Percentiles rank a stretch among this genome's conserved stretches.
These are phyloP conservation scores for Lasioglossum calceatum DNA, from an alignment of 2,888 invertebrate genomes.

Conservation along the genomic window DNA sequence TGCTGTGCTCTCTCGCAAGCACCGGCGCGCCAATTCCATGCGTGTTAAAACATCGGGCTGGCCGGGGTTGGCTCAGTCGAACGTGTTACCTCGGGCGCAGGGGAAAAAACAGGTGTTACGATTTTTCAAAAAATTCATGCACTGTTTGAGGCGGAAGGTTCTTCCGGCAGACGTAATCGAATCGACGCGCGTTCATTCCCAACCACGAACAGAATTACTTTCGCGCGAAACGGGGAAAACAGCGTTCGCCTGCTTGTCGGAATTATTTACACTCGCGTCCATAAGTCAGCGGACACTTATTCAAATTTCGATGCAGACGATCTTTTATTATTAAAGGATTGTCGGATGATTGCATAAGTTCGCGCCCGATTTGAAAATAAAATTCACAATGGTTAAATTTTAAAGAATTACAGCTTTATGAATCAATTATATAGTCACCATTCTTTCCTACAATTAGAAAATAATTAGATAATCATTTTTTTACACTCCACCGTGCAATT, in stretches of 20 bases:
- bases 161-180: constrained; percentile 4
- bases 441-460: too few relatives aligned
- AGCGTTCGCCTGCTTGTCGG: neutral
- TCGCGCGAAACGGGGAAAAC: neutral
- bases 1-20: neutral
- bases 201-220: neutral
- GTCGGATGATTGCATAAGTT: too few relatives aligned
- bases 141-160: neutral
- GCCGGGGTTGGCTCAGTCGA: neutral
- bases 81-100: neutral
- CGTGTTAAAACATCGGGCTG: constrained; percentile 3
- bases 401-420: too few relatives aligned
- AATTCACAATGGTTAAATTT: too few relatives aligned
- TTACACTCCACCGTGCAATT: too few relatives aligned
- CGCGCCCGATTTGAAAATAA: too few relatives aligned
- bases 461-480: too few relatives aligned
- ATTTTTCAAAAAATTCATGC: constrained; percentile 16
- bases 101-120: neutral
- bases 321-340: too few relatives aligned
- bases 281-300: too few relatives aligned
- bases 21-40: neutral
- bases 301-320: too few relatives aligned
- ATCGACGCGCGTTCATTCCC: neutral
- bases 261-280: neutral
- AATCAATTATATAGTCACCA: too few relatives aligned